Percentiles rank a stretch among this genome's conserved stretches.
These are phyloP conservation scores for Lasioglossum marginatum DNA, from an alignment of 2,888 invertebrate genomes.

Conservation along the genomic window DNA sequence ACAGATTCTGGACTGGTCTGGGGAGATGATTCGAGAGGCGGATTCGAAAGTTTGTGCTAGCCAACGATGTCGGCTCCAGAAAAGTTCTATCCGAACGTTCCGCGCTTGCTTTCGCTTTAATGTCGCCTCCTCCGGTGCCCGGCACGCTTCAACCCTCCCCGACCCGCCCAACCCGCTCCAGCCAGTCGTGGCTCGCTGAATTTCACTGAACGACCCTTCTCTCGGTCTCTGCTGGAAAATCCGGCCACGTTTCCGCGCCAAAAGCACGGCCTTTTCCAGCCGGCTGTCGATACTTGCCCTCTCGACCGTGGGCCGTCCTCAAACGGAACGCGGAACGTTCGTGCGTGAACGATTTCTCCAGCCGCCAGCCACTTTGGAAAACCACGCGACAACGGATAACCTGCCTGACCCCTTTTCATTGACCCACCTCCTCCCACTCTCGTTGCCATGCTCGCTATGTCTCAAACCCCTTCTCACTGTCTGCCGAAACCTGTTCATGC, in stretches of 20 bases:
- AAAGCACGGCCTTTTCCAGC: slow-evolving; percentile 21
- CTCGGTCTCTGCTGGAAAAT: slow-evolving; percentile 35
- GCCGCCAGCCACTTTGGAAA: slow-evolving; percentile 24
- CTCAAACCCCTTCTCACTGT: background rate
- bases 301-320: slow-evolving; percentile 26
- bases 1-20: background rate
- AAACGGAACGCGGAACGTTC: slow-evolving; percentile 49
- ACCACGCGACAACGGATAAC: slow-evolving; percentile 15
- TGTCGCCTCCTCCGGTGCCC: background rate
- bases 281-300: slow-evolving; percentile 25
- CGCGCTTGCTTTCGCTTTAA: slow-evolving; percentile 15
- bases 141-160: background rate
- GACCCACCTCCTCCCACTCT: background rate
- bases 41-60: slow-evolving; percentile 8
- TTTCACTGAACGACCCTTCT: slow-evolving; percentile 39
- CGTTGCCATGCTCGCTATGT: background rate
- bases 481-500: background rate
- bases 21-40: slow-evolving; percentile 9
- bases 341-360: slow-evolving; percentile 44
- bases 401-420: slow-evolving; percentile 17
- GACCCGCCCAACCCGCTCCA: slow-evolving; percentile 1
- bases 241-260: slow-evolving; percentile 18
- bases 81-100: slow-evolving; percentile 11
- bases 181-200: slow-evolving; percentile 12
- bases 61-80: background rate